phyloP scores from a whole-genome alignment of 2,888 invertebrate species.

The Deilephila porcellus region DNA sequence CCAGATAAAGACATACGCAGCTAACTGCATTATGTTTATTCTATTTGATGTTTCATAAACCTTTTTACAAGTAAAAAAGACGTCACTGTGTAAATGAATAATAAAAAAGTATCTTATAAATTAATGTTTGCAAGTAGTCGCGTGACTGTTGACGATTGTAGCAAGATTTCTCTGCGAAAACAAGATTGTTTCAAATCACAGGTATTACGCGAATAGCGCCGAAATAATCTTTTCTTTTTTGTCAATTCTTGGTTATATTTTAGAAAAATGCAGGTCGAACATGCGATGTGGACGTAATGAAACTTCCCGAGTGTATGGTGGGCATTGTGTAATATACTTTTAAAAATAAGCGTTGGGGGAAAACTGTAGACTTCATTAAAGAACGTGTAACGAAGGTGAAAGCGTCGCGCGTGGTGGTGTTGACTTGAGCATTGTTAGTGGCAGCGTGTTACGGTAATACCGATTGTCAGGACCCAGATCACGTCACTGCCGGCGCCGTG shows the following conservation, averaged over 20 bases:
- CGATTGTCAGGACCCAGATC: constrained; percentile 46
- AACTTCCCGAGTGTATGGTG: background rate
- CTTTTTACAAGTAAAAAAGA: constrained; percentile 39
- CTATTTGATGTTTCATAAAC: background rate
- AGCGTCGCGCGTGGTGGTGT: constrained; percentile 39
- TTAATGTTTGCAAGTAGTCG: constrained; percentile 52
- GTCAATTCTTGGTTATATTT: constrained; percentile 56
- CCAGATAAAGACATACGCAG: background rate
- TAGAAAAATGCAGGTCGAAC: constrained; percentile 61
- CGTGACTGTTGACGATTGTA: constrained; percentile 71
- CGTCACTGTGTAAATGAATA: constrained; percentile 31
- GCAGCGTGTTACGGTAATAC: constrained; percentile 32
- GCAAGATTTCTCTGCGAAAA: constrained; percentile 73
- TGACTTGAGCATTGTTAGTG: constrained; percentile 36
- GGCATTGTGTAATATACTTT: constrained; percentile 10
- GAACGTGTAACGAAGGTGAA: constrained; percentile 42
- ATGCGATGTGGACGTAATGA: constrained; percentile 56
- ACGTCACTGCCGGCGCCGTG: constrained; percentile 50
- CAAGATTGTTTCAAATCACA: constrained; percentile 73
- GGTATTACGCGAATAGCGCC: constrained; percentile 65
- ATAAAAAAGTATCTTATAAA: constrained; percentile 38
- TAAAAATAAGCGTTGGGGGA: background rate
- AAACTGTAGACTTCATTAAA: background rate
- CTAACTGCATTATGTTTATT: background rate
- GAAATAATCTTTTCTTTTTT: constrained; percentile 62